These are phyloP conservation scores for Petrocephalus zakoni DNA, from an alignment of 2,113 vertebrate genomes.

Conservation along the genomic window DNA sequence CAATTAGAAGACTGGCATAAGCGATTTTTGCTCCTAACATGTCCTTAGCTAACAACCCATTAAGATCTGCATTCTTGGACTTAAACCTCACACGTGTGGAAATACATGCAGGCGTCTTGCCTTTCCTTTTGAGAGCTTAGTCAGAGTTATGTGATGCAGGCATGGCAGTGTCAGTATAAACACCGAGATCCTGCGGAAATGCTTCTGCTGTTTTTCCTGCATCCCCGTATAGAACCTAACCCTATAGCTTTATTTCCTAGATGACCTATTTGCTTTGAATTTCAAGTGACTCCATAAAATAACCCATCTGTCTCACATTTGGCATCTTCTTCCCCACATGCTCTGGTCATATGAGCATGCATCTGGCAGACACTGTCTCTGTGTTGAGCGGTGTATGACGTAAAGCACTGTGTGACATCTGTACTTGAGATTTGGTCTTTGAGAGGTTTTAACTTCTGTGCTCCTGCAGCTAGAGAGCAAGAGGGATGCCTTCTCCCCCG, in stretches of 20 bases:
- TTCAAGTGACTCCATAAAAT: neutral
- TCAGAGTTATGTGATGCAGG: neutral
- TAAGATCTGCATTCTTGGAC: neutral
- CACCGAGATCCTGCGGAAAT: neutral
- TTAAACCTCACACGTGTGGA: neutral
- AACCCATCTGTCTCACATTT: neutral
- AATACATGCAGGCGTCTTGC: neutral
- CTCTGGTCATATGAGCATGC: neutral
- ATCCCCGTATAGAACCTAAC: neutral
- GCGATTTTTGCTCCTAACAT: neutral
- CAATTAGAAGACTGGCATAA: neutral
- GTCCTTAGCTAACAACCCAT: neutral
- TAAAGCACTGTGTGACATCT: slow-evolving; percentile 17
- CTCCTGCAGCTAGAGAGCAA: slow-evolving; percentile 77
- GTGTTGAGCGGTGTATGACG: neutral
- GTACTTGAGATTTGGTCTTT: neutral
- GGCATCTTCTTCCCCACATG: neutral
- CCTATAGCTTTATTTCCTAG: neutral
- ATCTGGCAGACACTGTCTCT: neutral
- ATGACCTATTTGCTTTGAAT: neutral
- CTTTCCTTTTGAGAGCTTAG: neutral
- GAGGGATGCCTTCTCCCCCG: slow-evolving; percentile 82
- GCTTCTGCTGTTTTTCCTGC: neutral
- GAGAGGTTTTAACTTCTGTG: slow-evolving; percentile 11
- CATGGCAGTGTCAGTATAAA: too few species aligned